Evolutionary conservation across 2,888 invertebrate species (phyloP).

Genomic region (Sesamia inferens): DNA sequence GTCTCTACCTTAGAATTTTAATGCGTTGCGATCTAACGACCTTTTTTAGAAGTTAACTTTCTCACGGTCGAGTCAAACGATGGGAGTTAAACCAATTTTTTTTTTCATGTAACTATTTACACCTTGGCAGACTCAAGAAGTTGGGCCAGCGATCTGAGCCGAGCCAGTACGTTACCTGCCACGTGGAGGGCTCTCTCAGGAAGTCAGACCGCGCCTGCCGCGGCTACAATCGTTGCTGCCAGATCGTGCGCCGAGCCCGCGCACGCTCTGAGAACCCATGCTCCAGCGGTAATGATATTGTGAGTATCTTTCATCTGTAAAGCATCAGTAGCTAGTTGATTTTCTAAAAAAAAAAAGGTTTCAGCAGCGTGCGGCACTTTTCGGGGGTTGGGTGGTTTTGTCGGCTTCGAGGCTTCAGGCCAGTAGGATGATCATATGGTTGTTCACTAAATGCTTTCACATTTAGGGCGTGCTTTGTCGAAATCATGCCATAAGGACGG

Average conservation of each 20-base stretch:
- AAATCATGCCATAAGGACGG: neutral
- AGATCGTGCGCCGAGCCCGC: conserved; percentile 81
- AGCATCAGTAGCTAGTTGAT: neutral
- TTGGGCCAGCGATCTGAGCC: conserved; percentile 92
- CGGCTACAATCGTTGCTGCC: conserved; percentile 78
- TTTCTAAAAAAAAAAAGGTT: neutral
- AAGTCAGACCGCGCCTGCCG: conserved; percentile 89
- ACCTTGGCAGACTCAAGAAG: conserved; percentile 76
- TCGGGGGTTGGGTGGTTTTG: neutral
- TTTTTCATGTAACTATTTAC: conserved; percentile 32
- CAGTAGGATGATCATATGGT: neutral
- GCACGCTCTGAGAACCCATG: conserved; percentile 83
- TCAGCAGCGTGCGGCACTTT: neutral
- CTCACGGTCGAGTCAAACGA: neutral
- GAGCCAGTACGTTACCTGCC: conserved; percentile 92
- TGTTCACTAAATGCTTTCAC: conserved; percentile 16
- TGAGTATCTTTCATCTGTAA: conserved; percentile 53
- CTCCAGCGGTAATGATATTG: conserved; percentile 87
- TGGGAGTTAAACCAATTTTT: neutral
- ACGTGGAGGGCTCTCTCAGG: conserved; percentile 91
- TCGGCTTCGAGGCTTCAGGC: too few species aligned
- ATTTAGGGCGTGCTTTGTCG: neutral
- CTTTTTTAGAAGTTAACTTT: neutral
- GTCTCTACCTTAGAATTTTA: neutral
- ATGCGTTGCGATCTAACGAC: conserved; percentile 11